Base-by-base conservation (phyloP, 2,888 invertebrate species). In the Proisotoma minuta region DNA sequence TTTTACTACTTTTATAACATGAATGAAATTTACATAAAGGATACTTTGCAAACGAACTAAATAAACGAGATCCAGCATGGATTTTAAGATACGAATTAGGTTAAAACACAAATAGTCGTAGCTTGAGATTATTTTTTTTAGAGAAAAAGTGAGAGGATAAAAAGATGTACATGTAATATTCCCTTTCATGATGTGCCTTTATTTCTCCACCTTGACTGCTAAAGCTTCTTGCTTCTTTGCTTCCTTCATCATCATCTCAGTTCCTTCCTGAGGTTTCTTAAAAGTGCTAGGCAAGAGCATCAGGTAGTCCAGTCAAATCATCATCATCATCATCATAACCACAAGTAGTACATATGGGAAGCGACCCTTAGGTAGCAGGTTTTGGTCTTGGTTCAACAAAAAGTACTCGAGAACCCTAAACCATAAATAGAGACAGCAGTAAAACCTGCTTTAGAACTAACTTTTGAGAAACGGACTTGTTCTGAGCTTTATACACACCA, bases 261-360 rank as follows among this genome's bases (percentile, higher is more conserved):
- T 60, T 63, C 63, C 66, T 66, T 63, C 66, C 63, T 63, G 63
- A 59, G 56, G 40, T 26, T 48, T n/a, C 18, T 5, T 43, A 43
- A 43, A 12, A 43, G 18, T 43, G 18, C 43, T n/a, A 43, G 18
- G 43, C 18, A 43, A 12, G 5, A 20, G 4, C 5, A 4, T 43
- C 20, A 43, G 18, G 8, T 34, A n/a, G 43, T 43, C 43, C 43
- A 43, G 43, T 43, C 43, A 12, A 5, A n/a, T 43, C 43, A 10
- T 10, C 8, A 43, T 43, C 43, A 43, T 43, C 5, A 43, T 43
- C 43, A 43, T 43, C 43, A 15, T 43, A 43, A 43, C 43, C 43
- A n/a, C 43, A 43, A 43, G 18, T 15, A 34, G 20, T 20, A 43
- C 53, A 54, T 54, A 54, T 54, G 34, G 39, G 43, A 43, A 43